Percentiles rank a stretch among this genome's conserved stretches.
These are phyloP conservation scores for Pimephales promelas DNA, from an alignment of 2,113 vertebrate species.

Conservation along the genomic window DNA sequence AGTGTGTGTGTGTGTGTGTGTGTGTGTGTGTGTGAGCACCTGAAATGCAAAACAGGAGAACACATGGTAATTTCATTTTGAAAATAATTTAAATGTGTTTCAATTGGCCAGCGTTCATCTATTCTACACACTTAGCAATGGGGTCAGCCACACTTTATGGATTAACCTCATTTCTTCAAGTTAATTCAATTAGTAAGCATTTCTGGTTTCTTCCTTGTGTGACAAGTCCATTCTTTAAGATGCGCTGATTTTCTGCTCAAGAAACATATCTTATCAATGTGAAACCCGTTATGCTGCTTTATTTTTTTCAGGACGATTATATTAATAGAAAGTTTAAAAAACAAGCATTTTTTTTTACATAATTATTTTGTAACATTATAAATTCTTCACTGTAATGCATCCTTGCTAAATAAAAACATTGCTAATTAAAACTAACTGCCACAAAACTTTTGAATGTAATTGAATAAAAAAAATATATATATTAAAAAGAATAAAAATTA, in stretches of 20 bases:
- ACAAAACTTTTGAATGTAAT: too few relatives aligned
- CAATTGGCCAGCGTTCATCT: background rate
- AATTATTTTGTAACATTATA: background rate
- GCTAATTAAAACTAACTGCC: background rate
- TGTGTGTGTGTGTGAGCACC: background rate
- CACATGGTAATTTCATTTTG: background rate
- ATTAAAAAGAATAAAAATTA: background rate
- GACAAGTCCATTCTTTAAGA: background rate
- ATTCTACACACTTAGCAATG: background rate
- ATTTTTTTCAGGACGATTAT: background rate
- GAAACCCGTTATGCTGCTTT: background rate
- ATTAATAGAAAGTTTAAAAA: background rate
- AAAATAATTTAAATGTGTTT: slow-evolving; percentile 5
- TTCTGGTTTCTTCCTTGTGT: background rate
- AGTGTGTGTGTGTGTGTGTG: background rate
- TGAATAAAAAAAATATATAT: too few relatives aligned
- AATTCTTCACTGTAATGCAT: background rate
- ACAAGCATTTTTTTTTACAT: background rate
- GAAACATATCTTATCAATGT: too few relatives aligned
- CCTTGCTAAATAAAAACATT: background rate
- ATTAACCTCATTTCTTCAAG: background rate
- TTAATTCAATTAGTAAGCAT: slow-evolving; percentile 14
- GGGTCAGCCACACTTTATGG: background rate
- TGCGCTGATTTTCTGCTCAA: background rate
- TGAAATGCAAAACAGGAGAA: background rate